These are phyloP conservation scores for Aselliscus stoliczkanus DNA, from an alignment of 2,797 vertebrate genomes.

Conservation along the genomic window DNA sequence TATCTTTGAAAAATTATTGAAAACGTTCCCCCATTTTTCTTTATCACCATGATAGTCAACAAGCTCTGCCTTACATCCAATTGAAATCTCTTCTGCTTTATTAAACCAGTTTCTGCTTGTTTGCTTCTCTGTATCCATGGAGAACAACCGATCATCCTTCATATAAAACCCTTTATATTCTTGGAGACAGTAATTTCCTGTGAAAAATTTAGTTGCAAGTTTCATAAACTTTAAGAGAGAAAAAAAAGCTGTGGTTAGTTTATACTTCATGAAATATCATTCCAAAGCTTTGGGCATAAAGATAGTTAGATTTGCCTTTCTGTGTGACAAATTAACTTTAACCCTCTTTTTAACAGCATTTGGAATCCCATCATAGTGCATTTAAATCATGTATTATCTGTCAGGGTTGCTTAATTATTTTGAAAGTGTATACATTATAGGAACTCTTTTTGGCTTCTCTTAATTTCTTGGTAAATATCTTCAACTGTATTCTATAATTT, in stretches of 20 bases:
- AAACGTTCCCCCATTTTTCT: conserved; percentile 33
- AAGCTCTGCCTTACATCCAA: conserved; percentile 47
- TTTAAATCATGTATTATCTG: conserved; percentile 1
- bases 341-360: not conserved
- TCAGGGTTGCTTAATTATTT: not conserved
- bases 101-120: conserved; percentile 61
- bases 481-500: not conserved
- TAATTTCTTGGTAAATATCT: not conserved
- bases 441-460: not conserved
- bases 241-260: not conserved
- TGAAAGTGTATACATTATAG: not conserved
- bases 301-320: not conserved
- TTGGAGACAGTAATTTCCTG: conserved; percentile 74
- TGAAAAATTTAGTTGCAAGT: conserved; percentile 62
- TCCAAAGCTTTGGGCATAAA: conserved; percentile 8
- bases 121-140: conserved; percentile 39
- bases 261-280: conserved; percentile 6
- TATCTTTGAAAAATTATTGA: conserved; percentile 65
- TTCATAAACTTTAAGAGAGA: conserved; percentile 56
- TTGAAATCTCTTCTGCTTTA: conserved; percentile 61
- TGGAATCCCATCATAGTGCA: not conserved
- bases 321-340: conserved; percentile 6
- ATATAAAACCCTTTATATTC: conserved; percentile 66
- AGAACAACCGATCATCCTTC: conserved; percentile 53
- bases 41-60: conserved; percentile 52